Base-by-base conservation (phyloP, 2,888 invertebrate genomes). In the Chymomyza caudatula region DNA sequence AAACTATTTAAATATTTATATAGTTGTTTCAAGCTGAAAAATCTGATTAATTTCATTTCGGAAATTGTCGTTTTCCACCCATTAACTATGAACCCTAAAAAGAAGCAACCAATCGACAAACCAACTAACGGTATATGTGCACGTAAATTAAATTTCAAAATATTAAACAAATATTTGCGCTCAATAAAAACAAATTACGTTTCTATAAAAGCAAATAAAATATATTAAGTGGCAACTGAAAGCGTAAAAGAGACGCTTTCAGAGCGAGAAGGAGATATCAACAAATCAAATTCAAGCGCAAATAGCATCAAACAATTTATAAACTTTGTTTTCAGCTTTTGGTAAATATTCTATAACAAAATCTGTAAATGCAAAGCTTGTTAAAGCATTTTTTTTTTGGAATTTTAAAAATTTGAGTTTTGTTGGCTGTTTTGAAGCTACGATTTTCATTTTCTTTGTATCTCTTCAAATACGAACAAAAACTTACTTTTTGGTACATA, bases 151-250 rank as follows among this genome's bases (percentile, higher is more conserved):
- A 73, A 73, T 72, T 73, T 56, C 47, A 63, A 76, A 77, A 74
- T 77, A 69, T 77, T 71, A 74, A 71, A 77, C 77, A 79, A 78
- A 77, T 79, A 77, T 77, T 77, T 77, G 65, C 79, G 77, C 79
- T 77, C 74, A 77, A 77, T 77, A 79, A 79, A 79, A 67, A 77
- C 67, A 77, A 77, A 79, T 77, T 77, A 69, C 67, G 77, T 78
- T 78, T 77, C 66, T 65, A 66, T 65, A 3, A 63, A 71, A 61
- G 77, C 71, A 77, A 77, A 77, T 69, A 74, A 64, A 47, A 51
- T 44, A 59, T 62, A n/a, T n/a, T n/a, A n/a, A n/a, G n/a, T n/a
- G n/a, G 63, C 66, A 60, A 53, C 15, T 37, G 13, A 51, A 55
- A 44, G 43, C 20, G n/a, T 47, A 25, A 56, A 52, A 47, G 2